Conservation (phyloP, 2,113 vertebrate genomes). For the Crotalus helleri region DNA sequence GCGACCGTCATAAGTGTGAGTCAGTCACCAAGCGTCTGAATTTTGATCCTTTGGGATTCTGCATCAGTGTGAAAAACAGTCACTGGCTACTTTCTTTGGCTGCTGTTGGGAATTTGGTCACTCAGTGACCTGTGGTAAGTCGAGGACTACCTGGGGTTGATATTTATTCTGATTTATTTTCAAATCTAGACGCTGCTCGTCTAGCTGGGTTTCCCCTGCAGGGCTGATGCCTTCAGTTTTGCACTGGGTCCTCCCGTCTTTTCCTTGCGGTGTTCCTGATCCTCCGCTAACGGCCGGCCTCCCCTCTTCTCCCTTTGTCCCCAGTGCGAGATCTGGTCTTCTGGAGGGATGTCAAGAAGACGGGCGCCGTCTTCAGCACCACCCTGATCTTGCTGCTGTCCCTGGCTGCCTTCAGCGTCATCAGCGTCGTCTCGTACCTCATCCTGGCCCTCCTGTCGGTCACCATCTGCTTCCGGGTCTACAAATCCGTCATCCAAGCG, state of each 20-base stretch:
- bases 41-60: too few relatives aligned
- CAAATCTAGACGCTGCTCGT: too few relatives aligned
- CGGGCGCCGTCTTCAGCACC: conserved; percentile 82
- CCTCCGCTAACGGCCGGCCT: not conserved
- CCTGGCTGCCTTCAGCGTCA: conserved; percentile 88
- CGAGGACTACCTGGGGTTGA: too few relatives aligned
- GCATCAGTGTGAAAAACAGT: not conserved
- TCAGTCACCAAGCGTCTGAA: too few relatives aligned
- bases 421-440: conserved; percentile 89
- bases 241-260: too few relatives aligned
- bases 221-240: not conserved
- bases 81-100: not conserved
- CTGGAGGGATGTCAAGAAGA: conserved; percentile 88
- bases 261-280: not conserved
- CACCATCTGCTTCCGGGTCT: conserved; percentile 91
- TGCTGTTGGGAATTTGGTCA: not conserved
- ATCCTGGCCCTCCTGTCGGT: conserved; percentile 87
- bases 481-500: conserved; percentile 88
- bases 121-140: too few relatives aligned
- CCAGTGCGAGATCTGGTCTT: conserved; percentile 85
- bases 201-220: not conserved
- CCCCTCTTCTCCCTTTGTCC: not conserved
- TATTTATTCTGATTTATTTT: too few relatives aligned
- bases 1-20: too few relatives aligned
- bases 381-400: conserved; percentile 87